Percentiles rank a stretch among this genome's conserved stretches.
These are phyloP conservation scores for Drosophila ohnishii DNA, from an alignment of 1,140 invertebrate species.

Conservation along the genomic window DNA sequence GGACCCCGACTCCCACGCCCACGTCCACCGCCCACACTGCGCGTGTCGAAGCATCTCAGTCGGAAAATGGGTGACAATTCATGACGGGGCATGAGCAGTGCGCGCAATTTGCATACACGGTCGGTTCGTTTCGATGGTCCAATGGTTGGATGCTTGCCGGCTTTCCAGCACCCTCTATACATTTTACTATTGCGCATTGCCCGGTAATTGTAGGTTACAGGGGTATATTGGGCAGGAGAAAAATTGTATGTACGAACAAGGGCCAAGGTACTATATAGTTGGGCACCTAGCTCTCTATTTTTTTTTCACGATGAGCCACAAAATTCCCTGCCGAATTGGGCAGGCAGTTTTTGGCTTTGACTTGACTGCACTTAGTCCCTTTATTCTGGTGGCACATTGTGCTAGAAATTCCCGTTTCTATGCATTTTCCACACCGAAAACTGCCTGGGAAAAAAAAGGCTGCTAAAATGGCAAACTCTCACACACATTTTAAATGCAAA, in stretches of 20 bases:
- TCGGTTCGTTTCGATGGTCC: constrained; percentile 44
- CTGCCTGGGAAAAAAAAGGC: constrained; percentile 21
- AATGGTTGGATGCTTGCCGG: constrained; percentile 28
- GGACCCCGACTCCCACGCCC: constrained; percentile 1
- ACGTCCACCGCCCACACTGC: constrained; percentile 11
- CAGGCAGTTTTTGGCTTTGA: constrained; percentile 49
- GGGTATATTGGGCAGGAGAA: constrained; percentile 4
- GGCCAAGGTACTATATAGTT: constrained; percentile 7
- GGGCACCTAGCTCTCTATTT: constrained; percentile 8
- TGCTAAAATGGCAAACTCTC: constrained; percentile 18
- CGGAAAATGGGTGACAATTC: constrained; percentile 81
- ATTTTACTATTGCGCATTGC: constrained; percentile 15
- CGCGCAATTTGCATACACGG: constrained; percentile 79
- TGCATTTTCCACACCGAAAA: constrained; percentile 54
- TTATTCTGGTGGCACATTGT: constrained; percentile 48
- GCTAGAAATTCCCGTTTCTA: constrained; percentile 58
- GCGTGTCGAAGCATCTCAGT: constrained; percentile 79
- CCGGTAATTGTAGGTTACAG: neutral
- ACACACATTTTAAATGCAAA: constrained; percentile 74
- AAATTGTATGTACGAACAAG: too few species aligned
- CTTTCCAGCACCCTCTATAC: constrained; percentile 2
- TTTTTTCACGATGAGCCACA: constrained; percentile 41
- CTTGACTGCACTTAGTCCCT: constrained; percentile 50
- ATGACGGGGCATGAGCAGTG: constrained; percentile 70
- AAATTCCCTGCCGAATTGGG: constrained; percentile 61